phyloP scores from a whole-genome alignment of 2,113 vertebrate genomes.

The Sylvia atricapilla region DNA sequence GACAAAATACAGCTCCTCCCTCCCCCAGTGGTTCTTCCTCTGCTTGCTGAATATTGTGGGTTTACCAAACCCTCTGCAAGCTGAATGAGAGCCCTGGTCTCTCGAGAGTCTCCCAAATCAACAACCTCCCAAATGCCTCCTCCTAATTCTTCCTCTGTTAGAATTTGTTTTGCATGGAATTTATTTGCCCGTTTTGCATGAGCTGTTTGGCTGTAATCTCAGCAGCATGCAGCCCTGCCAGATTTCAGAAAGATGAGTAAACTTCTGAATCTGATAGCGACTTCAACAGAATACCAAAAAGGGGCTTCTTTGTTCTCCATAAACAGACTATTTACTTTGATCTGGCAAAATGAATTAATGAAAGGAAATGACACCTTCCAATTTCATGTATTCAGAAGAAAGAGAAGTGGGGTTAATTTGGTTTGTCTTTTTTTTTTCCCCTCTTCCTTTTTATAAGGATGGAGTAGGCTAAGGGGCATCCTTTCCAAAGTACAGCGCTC shows the following conservation, averaged over 20 bases:
- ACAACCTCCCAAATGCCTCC: not conserved
- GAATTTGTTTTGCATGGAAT: constrained; percentile 59
- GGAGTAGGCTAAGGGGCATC: not conserved
- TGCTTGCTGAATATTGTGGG: not conserved
- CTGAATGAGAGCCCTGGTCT: not conserved
- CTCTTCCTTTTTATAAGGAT: not conserved
- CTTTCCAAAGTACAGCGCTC: constrained; percentile 22
- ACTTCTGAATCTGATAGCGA: constrained; percentile 85
- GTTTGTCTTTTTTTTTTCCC: not conserved
- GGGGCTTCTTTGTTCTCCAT: constrained; percentile 85
- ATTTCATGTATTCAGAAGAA: not conserved
- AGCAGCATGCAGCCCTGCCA: constrained; percentile 75
- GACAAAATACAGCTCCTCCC: not conserved
- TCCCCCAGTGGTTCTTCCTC: not conserved
- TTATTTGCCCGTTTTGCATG: constrained; percentile 60
- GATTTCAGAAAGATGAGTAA: constrained; percentile 80
- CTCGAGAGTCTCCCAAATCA: not conserved
- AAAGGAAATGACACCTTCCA: constrained; percentile 71
- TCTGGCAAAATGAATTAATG: constrained; percentile 81
- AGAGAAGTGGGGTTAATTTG: constrained; percentile 38
- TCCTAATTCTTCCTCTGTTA: constrained; percentile 25
- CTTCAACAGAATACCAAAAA: constrained; percentile 76
- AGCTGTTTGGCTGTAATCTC: constrained; percentile 75
- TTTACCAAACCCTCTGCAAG: not conserved
- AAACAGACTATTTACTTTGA: constrained; percentile 94